These are phyloP conservation scores for Salmo trutta DNA, from an alignment of 2,797 vertebrate genomes.

Conservation along the genomic window DNA sequence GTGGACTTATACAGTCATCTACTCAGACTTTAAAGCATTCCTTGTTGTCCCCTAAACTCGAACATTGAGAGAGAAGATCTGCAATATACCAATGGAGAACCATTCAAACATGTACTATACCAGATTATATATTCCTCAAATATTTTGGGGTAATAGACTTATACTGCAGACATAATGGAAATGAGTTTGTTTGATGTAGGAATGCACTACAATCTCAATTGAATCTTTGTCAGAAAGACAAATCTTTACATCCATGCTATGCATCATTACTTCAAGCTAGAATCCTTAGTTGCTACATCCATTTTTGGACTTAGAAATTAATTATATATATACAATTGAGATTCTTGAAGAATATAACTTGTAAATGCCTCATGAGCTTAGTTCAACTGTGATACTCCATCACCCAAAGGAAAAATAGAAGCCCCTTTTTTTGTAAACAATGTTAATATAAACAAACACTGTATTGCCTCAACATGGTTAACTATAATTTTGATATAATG, in stretches of 20 bases:
- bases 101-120: neutral
- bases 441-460: no score
- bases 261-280: conserved; percentile 21
- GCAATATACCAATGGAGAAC: neutral
- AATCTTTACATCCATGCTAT: conserved; percentile 25
- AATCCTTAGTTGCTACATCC: no score
- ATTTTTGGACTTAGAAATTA: no score
- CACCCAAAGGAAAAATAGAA: no score
- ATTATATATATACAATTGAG: no score
- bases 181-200: neutral
- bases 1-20: conserved; percentile 58
- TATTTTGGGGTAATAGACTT: neutral
- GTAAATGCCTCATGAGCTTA: no score
- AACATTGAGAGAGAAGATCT: neutral
- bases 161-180: neutral
- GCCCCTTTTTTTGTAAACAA: no score
- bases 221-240: conserved; percentile 1
- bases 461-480: no score
- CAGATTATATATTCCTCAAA: neutral
- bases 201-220: neutral
- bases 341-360: no score
- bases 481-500: no score
- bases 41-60: conserved; percentile 15
- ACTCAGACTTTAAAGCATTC: conserved; percentile 41
- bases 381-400: no score